Percentiles rank a stretch among this genome's conserved stretches.
Evolutionary conservation across 2,888 invertebrate genomes (phyloP).

Genomic region (Zaprionus bogoriensis): DNA sequence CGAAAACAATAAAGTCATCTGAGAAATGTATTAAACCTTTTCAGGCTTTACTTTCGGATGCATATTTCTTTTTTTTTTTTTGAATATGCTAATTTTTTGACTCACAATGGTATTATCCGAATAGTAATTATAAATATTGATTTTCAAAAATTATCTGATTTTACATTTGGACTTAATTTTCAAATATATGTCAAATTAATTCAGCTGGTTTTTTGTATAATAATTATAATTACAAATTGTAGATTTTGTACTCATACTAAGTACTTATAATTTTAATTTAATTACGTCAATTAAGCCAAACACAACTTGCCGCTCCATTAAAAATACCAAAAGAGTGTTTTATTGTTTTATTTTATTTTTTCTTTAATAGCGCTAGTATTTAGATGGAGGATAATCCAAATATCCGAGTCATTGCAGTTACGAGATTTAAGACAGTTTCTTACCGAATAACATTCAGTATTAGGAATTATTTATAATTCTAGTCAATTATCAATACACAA

Average conservation of each 20-base stretch:
- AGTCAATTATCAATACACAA: slow-evolving; percentile 19
- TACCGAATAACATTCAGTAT: slow-evolving; percentile 2
- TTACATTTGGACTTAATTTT: no score
- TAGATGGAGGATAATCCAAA: background rate
- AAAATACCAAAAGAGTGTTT: background rate
- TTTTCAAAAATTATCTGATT: no score
- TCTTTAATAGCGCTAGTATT: background rate
- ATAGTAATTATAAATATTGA: no score
- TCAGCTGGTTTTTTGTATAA: no score
- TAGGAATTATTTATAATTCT: slow-evolving; percentile 3
- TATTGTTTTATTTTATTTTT: background rate
- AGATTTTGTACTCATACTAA: no score
- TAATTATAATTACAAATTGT: no score
- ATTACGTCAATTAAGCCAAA: background rate
- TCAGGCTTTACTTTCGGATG: background rate
- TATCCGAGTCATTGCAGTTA: background rate
- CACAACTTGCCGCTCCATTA: no score
- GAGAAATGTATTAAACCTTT: background rate
- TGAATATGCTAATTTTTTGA: no score
- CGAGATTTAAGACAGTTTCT: background rate
- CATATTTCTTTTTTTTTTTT: no score
- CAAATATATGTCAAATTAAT: no score
- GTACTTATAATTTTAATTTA: no score
- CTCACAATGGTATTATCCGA: no score
- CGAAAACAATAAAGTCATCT: background rate